Evolutionary conservation across 2,797 vertebrate genomes (phyloP).

Genomic region (Girardinus metallicus): DNA sequence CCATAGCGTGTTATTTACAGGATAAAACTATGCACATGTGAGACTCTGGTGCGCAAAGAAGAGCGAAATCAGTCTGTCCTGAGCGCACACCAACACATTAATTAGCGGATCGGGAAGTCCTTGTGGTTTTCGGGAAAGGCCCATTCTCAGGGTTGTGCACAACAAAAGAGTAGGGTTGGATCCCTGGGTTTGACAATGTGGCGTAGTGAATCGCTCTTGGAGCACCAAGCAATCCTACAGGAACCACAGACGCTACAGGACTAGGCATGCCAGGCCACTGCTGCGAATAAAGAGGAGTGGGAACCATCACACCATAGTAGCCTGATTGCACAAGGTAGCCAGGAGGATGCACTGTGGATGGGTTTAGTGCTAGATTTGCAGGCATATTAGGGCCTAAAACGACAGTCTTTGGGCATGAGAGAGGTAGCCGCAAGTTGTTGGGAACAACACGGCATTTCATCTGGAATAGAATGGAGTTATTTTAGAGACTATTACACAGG

Average conservation of each 20-base stretch:
- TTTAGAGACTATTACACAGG: constrained; percentile 30
- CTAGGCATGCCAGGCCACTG: constrained; percentile 77
- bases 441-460: constrained; percentile 75
- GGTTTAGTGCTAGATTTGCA: constrained; percentile 72
- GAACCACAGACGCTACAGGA: constrained; percentile 58
- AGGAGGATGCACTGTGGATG: constrained; percentile 65
- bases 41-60: constrained; percentile 48
- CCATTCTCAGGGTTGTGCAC: constrained; percentile 74
- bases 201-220: constrained; percentile 68
- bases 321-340: constrained; percentile 76
- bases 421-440: constrained; percentile 80
- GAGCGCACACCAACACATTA: constrained; percentile 37
- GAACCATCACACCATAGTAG: constrained; percentile 76
- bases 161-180: constrained; percentile 78
- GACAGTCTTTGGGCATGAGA: constrained; percentile 81
- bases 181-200: constrained; percentile 68
- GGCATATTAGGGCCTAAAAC: constrained; percentile 78
- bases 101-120: constrained; percentile 79
- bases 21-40: constrained; percentile 65
- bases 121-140: constrained; percentile 75
- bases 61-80: constrained; percentile 32
- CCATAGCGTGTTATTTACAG: constrained; percentile 71
- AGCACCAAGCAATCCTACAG: constrained; percentile 72
- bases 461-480: constrained; percentile 75
- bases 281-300: constrained; percentile 73